Evolutionary conservation across 2,888 invertebrate species (phyloP).

Genomic region (Heliconius cydno): DNA sequence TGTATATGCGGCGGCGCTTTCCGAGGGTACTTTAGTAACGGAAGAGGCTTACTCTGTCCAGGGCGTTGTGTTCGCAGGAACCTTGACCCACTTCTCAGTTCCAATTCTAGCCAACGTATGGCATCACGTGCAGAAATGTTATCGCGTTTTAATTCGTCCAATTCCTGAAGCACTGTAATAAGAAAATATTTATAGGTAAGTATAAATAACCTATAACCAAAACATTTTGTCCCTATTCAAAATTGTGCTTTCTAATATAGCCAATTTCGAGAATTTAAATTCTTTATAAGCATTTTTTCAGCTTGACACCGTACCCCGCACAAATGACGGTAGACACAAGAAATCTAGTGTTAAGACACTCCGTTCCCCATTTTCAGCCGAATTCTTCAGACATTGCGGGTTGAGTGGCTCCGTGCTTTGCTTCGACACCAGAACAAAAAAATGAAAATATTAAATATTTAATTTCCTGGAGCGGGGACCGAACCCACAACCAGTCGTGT

Average conservation of each 20-base stretch:
- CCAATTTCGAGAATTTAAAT: neutral
- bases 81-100: slow-evolving; percentile 93
- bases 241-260: neutral
- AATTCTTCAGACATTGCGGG: too few relatives aligned
- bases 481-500: too few relatives aligned
- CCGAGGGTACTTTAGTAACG: slow-evolving; percentile 77
- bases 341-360: too few relatives aligned
- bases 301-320: neutral
- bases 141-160: slow-evolving; percentile 94
- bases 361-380: too few relatives aligned
- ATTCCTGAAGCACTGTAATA: slow-evolving; percentile 90
- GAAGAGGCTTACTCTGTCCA: slow-evolving; percentile 89
- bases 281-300: neutral
- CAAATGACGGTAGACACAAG: too few relatives aligned
- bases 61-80: slow-evolving; percentile 94
- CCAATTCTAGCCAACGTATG: slow-evolving; percentile 95
- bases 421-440: too few relatives aligned
- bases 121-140: slow-evolving; percentile 94
- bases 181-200: neutral
- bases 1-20: slow-evolving; percentile 80
- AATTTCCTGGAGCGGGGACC: neutral
- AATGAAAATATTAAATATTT: too few relatives aligned
- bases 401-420: too few relatives aligned
- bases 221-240: neutral
- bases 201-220: neutral